Evolutionary conservation across 37 sponge, comb jelly and placozoan genomes (phyloP).

Genomic region (Diacarnus erythraeanus): DNA sequence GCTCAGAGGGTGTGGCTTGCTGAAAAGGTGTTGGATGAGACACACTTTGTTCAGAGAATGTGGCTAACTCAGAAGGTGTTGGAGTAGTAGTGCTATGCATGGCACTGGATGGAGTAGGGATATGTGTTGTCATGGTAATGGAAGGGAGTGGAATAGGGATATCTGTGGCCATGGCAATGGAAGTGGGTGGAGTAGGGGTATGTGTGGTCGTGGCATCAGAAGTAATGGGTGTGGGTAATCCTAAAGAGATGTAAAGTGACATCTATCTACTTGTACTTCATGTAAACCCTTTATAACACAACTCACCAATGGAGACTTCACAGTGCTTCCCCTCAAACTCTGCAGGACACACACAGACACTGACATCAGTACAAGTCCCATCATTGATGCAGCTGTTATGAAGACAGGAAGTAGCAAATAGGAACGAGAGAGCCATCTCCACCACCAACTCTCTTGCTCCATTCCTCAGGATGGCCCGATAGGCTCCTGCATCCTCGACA

Average conservation of each 20-base stretch:
- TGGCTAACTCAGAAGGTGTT: no score
- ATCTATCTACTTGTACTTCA: no score
- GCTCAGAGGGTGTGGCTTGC: no score
- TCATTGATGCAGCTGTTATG: conserved; percentile 10
- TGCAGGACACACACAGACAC: conserved; percentile 9
- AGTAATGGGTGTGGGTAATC: neutral
- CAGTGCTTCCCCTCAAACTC: conserved; percentile 6
- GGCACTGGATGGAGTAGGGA: no score
- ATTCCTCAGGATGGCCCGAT: conserved; percentile 23
- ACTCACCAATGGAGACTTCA: neutral
- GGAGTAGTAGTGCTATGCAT: no score
- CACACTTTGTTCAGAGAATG: no score
- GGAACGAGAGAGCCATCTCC: conserved; percentile 5
- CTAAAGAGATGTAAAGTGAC: no score
- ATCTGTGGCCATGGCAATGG: no score
- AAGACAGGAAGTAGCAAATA: neutral
- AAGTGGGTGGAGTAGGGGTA: no score
- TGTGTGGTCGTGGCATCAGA: neutral
- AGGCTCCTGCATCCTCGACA: conserved; percentile 22
- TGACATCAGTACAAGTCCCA: conserved; percentile 4
- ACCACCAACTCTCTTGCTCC: conserved; percentile 30
- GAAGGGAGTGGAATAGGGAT: neutral
- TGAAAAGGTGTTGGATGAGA: no score
- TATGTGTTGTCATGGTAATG: neutral
- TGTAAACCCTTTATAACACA: no score